Evolutionary conservation across 2,888 invertebrate genomes (phyloP), one percentile per base, ranked within the genome.

Genomic region (Digitonthophagus gazella): DNA sequence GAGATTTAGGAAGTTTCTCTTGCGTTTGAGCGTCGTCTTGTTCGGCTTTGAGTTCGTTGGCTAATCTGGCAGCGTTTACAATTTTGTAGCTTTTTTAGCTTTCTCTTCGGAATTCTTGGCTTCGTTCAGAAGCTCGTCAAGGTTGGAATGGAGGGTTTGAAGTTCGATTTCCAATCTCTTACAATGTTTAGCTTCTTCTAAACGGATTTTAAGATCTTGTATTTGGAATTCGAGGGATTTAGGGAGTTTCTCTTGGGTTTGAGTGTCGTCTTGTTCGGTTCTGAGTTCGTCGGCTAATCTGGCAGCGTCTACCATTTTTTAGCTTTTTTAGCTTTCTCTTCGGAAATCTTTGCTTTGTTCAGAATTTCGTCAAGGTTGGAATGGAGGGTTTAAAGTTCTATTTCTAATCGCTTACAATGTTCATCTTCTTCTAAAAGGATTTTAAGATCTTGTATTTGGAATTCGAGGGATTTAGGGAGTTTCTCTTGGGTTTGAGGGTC

Each of bases 351-450:
- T 84, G 98, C 96, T n/a, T n/a, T n/a, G n/a, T n/a, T n/a, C n/a
- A n/a, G n/a, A n/a, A n/a, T n/a, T n/a, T n/a, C n/a, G n/a, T n/a
- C n/a, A n/a, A n/a, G n/a, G n/a, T n/a, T n/a, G n/a, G n/a, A n/a
- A n/a, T n/a, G n/a, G n/a, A n/a, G n/a, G n/a, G n/a, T n/a, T n/a
- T n/a, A n/a, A n/a, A n/a, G n/a, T n/a, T n/a, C n/a, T n/a, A n/a
- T n/a, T 85, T 99, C 98, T 85, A 99, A 90, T 90, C 99, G 98
- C 91, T 98, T 95, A n/a, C n/a, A n/a, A n/a, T n/a, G n/a, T n/a
- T 97, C 80, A 92, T 97, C 97, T 84, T 97, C 97, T 82, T 98
- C 97, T 80, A 98, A 87, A 82, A 98, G 93, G 80, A 96, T 92
- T 85, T 97, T 96, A 83, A 99, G 88, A 85, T 99, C 99, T 90